Conservation (phyloP, 2,113 vertebrate species). For the Carassius carassius region DNA sequence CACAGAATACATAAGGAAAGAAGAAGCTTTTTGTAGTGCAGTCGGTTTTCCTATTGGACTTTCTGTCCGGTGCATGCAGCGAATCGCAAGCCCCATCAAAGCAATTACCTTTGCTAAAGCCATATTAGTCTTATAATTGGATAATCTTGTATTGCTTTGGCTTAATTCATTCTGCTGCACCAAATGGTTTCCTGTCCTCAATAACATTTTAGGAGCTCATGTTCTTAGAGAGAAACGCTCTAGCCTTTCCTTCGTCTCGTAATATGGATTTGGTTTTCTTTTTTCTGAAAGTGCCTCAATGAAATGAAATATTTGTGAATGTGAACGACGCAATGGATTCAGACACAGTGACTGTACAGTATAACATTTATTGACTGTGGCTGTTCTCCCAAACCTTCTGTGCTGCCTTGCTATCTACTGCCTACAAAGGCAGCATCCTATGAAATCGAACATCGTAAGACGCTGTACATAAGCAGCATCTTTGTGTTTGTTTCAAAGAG, state of each 20-base stretch:
- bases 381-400: not conserved
- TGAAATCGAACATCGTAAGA: not conserved
- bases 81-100: slow-evolving; percentile 38
- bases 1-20: slow-evolving; percentile 39
- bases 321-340: not conserved
- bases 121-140: slow-evolving; percentile 64
- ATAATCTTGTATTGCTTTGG: slow-evolving; percentile 73
- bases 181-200: slow-evolving; percentile 73
- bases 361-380: slow-evolving; percentile 1
- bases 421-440: not conserved
- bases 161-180: slow-evolving; percentile 70
- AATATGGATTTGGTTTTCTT: not conserved
- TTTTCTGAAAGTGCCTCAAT: not conserved
- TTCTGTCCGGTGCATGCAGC: slow-evolving; percentile 7
- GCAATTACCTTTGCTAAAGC: slow-evolving; percentile 60
- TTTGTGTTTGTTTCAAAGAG: not conserved
- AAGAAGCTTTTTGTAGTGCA: slow-evolving; percentile 23
- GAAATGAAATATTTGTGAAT: slow-evolving; percentile 2
- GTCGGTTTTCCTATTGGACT: slow-evolving; percentile 36
- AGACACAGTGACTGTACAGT: not conserved
- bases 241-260: not conserved
- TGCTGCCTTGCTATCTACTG: not conserved
- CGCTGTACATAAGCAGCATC: not conserved
- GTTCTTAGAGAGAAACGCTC: slow-evolving; percentile 79
- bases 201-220: slow-evolving; percentile 75